Evolutionary conservation across 2,113 vertebrate species (phyloP).

Genomic region (Oncorhynchus clarkii): DNA sequence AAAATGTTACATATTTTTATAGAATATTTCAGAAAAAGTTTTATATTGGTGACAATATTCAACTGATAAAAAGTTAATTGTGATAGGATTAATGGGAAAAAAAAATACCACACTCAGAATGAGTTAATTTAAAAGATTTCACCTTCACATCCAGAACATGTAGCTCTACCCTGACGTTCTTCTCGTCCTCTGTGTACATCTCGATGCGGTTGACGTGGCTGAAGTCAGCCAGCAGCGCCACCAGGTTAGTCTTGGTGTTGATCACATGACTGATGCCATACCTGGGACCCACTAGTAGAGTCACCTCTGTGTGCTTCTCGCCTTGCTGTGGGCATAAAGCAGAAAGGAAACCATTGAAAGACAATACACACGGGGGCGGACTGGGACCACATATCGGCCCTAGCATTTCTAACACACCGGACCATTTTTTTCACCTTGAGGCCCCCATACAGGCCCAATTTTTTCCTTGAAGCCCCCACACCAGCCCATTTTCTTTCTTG

Average conservation of each 20-base stretch:
- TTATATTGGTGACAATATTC: no score
- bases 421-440: no score
- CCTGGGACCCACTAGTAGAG: conserved; percentile 89
- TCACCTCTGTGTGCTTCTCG: conserved; percentile 95
- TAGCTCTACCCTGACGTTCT: conserved; percentile 87
- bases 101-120: no score
- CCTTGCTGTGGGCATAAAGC: conserved; percentile 80
- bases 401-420: no score
- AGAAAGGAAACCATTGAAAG: background rate
- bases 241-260: conserved; percentile 96
- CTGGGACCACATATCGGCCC: no score
- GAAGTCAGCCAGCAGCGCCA: conserved; percentile 95
- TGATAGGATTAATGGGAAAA: no score
- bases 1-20: no score
- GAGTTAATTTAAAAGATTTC: background rate
- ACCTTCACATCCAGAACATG: conserved; percentile 98
- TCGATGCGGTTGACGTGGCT: conserved; percentile 98
- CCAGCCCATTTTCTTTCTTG: no score
- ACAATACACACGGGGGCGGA: background rate
- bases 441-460: no score
- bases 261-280: conserved; percentile 98
- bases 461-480: rapidly evolving
- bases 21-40: no score
- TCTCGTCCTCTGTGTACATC: conserved; percentile 96
- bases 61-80: no score